phyloP scores from a whole-genome alignment of 2,797 vertebrate genomes.

The Myripristis murdjan region DNA sequence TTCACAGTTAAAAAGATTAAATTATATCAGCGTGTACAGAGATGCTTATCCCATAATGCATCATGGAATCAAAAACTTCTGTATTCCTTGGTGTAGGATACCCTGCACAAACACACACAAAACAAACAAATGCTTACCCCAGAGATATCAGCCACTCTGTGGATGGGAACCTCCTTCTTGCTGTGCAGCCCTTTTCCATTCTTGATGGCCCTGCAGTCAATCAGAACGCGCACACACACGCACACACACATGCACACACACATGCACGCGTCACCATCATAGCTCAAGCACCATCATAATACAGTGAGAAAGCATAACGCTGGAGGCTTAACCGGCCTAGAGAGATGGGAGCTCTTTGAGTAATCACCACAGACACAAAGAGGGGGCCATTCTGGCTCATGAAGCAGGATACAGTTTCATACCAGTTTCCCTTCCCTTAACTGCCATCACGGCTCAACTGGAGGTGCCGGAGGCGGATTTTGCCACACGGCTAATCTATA shows the following conservation, averaged over 20 bases:
- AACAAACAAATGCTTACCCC: constrained; percentile 88
- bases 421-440: constrained; percentile 41
- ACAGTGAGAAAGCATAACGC: constrained; percentile 13
- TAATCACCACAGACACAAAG: constrained; percentile 37
- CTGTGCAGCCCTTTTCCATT: constrained; percentile 98
- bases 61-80: neutral
- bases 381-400: constrained; percentile 24
- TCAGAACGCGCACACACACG: constrained; percentile 49
- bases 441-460: constrained; percentile 50
- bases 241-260: too few species aligned
- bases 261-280: constrained; percentile 6
- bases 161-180: constrained; percentile 98
- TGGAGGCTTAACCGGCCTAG: constrained; percentile 21
- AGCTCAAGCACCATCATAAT: constrained; percentile 15
- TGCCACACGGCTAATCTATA: constrained; percentile 35
- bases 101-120: neutral
- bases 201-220: constrained; percentile 92
- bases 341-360: constrained; percentile 44
- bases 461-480: constrained; percentile 23
- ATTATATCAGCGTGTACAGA: neutral
- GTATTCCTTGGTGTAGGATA: neutral
- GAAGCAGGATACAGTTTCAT: constrained; percentile 42
- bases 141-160: constrained; percentile 97
- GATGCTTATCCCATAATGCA: constrained; percentile 25
- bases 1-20: constrained; percentile 17